Percentiles rank a stretch among this genome's conserved stretches.
phyloP scores from a whole-genome alignment of 2,888 invertebrate species.

The Petrolisthes manimaculis region DNA sequence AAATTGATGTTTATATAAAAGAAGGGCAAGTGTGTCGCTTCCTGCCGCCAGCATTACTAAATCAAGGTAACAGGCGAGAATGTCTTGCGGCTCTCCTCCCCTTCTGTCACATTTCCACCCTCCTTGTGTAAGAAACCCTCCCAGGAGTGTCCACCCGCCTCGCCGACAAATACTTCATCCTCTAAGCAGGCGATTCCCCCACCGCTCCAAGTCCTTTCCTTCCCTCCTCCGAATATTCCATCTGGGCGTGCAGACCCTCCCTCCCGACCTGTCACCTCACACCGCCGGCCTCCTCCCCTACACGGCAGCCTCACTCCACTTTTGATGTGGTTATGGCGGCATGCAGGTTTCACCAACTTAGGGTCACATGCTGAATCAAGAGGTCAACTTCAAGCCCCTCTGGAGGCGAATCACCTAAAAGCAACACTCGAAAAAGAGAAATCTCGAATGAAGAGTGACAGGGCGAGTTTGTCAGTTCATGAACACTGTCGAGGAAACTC shows the following conservation, averaged over 20 bases:
- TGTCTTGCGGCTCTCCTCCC: not conserved
- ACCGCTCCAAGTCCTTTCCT: constrained; percentile 10
- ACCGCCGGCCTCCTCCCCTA: constrained; percentile 14
- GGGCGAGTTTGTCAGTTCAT: constrained; percentile 13
- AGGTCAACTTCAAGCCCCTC: constrained; percentile 10
- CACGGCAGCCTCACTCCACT: not conserved
- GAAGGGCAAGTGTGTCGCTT: too few species aligned
- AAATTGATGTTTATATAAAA: too few species aligned
- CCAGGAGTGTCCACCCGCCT: constrained; percentile 15
- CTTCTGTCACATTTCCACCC: constrained; percentile 10
- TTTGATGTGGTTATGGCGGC: constrained; percentile 3
- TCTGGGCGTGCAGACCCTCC: not conserved
- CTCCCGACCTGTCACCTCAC: constrained; percentile 6
- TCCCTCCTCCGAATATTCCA: not conserved
- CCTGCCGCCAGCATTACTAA: not conserved
- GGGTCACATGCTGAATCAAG: not conserved
- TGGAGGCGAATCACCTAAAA: not conserved
- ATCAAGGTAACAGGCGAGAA: constrained; percentile 10
- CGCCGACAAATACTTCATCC: constrained; percentile 24
- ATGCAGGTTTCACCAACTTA: not conserved
- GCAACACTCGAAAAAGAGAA: constrained; percentile 4
- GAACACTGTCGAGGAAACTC: constrained; percentile 14
- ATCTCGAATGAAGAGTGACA: constrained; percentile 13
- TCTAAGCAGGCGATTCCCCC: constrained; percentile 10
- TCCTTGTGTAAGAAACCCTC: constrained; percentile 12